Conservation (phyloP, 2,888 invertebrate genomes). For the Strigamia maritima region DNA sequence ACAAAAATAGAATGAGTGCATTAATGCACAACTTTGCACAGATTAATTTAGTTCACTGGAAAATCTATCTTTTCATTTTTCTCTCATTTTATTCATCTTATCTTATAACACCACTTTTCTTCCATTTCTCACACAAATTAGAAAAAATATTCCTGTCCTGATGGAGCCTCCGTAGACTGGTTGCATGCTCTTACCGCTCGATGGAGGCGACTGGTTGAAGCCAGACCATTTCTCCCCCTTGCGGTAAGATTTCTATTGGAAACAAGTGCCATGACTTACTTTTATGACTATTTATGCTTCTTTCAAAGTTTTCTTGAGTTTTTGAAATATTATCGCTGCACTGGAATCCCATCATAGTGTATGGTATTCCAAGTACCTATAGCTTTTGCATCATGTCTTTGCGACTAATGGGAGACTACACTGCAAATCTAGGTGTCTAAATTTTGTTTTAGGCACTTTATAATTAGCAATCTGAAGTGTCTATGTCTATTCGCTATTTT, state of each 20-base stretch:
- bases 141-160: conserved; percentile 34
- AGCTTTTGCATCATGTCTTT: no score
- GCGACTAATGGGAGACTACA: no score
- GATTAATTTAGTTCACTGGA: no score
- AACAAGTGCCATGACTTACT: background rate
- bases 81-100: background rate
- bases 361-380: no score
- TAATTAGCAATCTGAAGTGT: no score
- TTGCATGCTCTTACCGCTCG: conserved; percentile 38
- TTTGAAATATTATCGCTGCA: no score
- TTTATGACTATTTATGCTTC: background rate
- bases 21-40: background rate
- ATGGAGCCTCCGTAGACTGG: conserved; percentile 37
- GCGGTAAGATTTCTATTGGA: conserved; percentile 35
- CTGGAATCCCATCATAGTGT: no score
- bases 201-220: conserved; percentile 38
- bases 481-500: no score
- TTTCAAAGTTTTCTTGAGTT: background rate
- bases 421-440: no score
- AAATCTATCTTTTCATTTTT: background rate
- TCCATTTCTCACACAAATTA: conserved; percentile 3
- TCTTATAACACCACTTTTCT: background rate
- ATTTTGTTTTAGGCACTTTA: no score
- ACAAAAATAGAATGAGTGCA: background rate
- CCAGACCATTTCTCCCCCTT: conserved; percentile 38